Percentiles rank a stretch among this genome's conserved stretches.
These are phyloP conservation scores for Spinibarbus caldwelli DNA, from an alignment of 2,797 vertebrate genomes.

Conservation along the genomic window DNA sequence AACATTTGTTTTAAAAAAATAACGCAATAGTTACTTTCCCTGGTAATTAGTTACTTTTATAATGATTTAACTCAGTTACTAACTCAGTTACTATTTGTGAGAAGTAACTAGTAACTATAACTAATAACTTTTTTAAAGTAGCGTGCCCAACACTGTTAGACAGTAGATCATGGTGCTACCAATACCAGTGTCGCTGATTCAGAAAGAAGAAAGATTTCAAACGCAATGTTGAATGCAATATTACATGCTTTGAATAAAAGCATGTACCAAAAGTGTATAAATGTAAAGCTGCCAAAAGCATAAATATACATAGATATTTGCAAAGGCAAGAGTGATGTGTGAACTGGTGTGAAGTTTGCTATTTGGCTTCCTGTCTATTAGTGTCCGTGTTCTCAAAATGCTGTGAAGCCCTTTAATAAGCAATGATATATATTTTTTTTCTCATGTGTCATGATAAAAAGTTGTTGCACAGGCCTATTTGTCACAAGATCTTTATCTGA, in stretches of 20 bases:
- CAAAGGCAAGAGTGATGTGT: neutral
- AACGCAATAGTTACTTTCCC: no score
- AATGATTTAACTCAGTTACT: no score
- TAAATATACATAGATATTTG: neutral
- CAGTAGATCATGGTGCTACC: no score
- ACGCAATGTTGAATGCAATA: no score
- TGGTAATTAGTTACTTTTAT: no score
- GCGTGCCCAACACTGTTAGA: no score
- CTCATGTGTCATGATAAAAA: neutral
- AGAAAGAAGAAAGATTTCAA: no score
- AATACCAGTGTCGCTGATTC: no score
- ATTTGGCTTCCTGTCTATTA: neutral
- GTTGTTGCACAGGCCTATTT: neutral
- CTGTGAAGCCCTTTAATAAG: neutral
- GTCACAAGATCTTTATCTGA: neutral
- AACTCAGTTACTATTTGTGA: no score
- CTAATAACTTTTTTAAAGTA: no score
- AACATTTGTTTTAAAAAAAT: no score
- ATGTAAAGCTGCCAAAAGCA: neutral
- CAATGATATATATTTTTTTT: neutral
- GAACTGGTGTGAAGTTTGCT: neutral
- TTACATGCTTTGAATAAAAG: neutral
- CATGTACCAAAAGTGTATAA: neutral
- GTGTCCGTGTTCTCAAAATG: neutral
- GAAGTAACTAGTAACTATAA: no score